Evolutionary conservation across 2,797 vertebrate genomes (phyloP).

Genomic region (Acanthis flammea): DNA sequence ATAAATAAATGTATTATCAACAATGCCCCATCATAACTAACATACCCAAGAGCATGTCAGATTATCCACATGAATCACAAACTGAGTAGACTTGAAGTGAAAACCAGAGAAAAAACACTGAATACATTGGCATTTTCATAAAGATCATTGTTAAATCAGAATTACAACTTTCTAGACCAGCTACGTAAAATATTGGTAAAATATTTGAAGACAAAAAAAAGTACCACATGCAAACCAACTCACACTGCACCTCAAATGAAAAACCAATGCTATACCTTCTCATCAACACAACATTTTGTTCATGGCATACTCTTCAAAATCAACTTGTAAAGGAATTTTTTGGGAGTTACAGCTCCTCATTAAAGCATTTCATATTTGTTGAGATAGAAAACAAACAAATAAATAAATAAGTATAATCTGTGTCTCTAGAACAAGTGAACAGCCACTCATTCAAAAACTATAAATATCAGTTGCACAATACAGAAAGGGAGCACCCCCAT

Average conservation of each 20-base stretch:
- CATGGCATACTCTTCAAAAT: background rate
- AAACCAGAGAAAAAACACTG: background rate
- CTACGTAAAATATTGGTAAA: background rate
- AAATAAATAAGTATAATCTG: background rate
- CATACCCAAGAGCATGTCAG: background rate
- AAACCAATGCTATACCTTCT: background rate
- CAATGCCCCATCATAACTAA: background rate
- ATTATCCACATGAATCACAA: background rate
- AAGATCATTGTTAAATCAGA: background rate
- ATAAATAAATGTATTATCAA: background rate
- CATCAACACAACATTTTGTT: background rate
- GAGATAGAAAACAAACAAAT: background rate
- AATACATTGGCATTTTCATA: background rate
- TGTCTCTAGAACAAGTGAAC: background rate
- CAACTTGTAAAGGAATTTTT: background rate
- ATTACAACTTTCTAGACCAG: background rate
- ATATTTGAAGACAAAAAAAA: background rate
- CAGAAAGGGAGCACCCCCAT: rapidly evolving
- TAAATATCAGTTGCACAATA: background rate
- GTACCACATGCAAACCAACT: background rate
- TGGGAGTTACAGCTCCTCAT: background rate
- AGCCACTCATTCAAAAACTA: background rate
- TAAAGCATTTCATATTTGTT: background rate
- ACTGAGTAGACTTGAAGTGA: background rate
- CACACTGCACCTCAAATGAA: background rate